Conservation (phyloP, 2,888 invertebrate genomes). For the Euphydryas editha region DNA sequence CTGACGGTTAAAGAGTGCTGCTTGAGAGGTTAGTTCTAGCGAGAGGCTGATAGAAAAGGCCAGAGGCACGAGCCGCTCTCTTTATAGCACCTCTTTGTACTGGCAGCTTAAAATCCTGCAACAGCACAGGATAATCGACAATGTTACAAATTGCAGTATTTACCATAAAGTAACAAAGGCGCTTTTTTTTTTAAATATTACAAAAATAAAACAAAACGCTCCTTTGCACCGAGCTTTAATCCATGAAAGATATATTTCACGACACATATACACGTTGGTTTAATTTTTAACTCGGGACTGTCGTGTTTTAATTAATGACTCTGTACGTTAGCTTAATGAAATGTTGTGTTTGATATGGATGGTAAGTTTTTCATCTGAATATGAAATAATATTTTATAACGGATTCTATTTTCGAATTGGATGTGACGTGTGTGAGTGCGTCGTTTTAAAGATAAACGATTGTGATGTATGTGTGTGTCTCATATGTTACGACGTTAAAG, state of each 20-base stretch:
- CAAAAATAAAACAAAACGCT: conserved; percentile 1
- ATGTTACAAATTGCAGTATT: too few species aligned
- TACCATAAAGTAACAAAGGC: too few species aligned
- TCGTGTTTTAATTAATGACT: conserved; percentile 48
- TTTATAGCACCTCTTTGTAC: too few species aligned
- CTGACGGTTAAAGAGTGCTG: too few species aligned
- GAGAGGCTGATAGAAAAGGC: too few species aligned
- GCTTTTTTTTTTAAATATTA: too few species aligned
- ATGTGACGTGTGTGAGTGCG: conserved; percentile 7
- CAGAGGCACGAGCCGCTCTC: too few species aligned
- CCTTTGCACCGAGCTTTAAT: conserved; percentile 25
- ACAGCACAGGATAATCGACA: too few species aligned
- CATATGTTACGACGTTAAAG: not conserved
- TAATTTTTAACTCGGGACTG: conserved; percentile 51
- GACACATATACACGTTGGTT: conserved; percentile 44
- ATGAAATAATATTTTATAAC: conserved; percentile 29
- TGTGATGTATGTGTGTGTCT: not conserved
- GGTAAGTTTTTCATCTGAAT: conserved; percentile 46
- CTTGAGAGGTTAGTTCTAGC: too few species aligned
- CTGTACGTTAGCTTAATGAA: conserved; percentile 51
- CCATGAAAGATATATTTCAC: conserved; percentile 44
- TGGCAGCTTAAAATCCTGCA: too few species aligned
- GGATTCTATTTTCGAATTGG: conserved; percentile 23
- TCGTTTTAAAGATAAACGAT: conserved; percentile 9
- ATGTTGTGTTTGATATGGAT: conserved; percentile 49